These are phyloP conservation scores for Resseliella maxima DNA, from an alignment of 2,888 invertebrate species.

Conservation along the genomic window DNA sequence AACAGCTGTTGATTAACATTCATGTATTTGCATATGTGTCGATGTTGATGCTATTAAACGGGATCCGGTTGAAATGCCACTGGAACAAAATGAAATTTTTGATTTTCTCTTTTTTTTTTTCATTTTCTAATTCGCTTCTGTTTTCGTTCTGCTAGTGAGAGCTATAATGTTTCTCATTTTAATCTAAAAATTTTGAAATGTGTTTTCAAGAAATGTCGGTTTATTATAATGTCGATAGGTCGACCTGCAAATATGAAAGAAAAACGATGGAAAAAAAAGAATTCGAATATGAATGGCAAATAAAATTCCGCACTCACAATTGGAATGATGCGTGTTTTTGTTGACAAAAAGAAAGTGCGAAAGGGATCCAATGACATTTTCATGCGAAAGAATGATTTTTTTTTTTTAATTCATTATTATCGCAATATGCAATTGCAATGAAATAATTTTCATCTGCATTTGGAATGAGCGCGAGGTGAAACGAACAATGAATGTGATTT, in stretches of 20 bases:
- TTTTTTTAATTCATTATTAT: too few relatives aligned
- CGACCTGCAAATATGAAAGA: background rate
- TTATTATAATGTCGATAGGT: conserved; percentile 2
- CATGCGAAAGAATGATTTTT: background rate
- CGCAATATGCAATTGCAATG: background rate
- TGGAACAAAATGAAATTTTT: background rate
- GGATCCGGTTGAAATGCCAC: background rate
- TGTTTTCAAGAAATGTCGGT: background rate
- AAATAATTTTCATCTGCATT: conserved; percentile 31
- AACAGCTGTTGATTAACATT: conserved; percentile 32
- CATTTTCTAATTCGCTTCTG: background rate
- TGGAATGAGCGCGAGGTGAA: background rate
- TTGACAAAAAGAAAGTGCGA: background rate
- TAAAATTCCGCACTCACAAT: background rate
- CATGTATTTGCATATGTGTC: background rate
- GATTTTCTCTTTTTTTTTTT: conserved; percentile 28
- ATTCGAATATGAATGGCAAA: conserved; percentile 5
- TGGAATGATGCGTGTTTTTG: background rate
- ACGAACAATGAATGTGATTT: conserved; percentile 16
- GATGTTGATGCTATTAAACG: background rate
- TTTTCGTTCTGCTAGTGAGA: background rate
- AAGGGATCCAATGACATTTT: conserved; percentile 29
- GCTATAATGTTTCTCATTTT: background rate
- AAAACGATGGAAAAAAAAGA: background rate
- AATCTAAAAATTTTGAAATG: background rate